These are phyloP conservation scores for Apamea monoglypha DNA, from an alignment of 2,888 invertebrate species.

Conservation along the genomic window DNA sequence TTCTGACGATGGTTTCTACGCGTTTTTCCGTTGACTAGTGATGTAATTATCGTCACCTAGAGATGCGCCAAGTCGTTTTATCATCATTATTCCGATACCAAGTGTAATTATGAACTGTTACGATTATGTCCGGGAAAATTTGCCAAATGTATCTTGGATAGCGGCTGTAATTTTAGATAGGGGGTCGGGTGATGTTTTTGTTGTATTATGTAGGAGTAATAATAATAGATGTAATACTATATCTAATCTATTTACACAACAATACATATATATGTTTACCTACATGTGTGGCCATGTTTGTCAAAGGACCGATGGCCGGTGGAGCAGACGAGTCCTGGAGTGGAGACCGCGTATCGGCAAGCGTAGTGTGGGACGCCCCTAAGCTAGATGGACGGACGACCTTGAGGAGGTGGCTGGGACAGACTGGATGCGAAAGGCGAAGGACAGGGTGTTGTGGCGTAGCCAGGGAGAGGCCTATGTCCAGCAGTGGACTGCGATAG, in stretches of 20 bases:
- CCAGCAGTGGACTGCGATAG: too few species aligned
- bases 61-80: slow-evolving; percentile 43
- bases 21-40: slow-evolving; percentile 41
- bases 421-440: too few species aligned
- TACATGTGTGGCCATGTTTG: too few species aligned
- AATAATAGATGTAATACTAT: slow-evolving; percentile 7
- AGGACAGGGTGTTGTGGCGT: too few species aligned
- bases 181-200: slow-evolving; percentile 27
- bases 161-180: slow-evolving; percentile 36
- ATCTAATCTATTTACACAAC: neutral
- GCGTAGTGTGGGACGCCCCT: too few species aligned
- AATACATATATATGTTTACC: neutral
- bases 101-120: slow-evolving; percentile 41
- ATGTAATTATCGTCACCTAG: slow-evolving; percentile 57
- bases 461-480: too few species aligned
- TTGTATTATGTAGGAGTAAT: neutral
- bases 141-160: slow-evolving; percentile 58
- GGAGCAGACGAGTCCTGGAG: too few species aligned
- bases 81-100: slow-evolving; percentile 59
- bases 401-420: too few species aligned
- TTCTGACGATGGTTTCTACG: slow-evolving; percentile 26
- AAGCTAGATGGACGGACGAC: too few species aligned
- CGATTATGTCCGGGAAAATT: slow-evolving; percentile 52
- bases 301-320: too few species aligned
- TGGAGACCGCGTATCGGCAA: too few species aligned